Evolutionary conservation across 2,113 vertebrate genomes (phyloP), one percentile per base, ranked within the genome.

Genomic region (Actenoides hombroni): DNA sequence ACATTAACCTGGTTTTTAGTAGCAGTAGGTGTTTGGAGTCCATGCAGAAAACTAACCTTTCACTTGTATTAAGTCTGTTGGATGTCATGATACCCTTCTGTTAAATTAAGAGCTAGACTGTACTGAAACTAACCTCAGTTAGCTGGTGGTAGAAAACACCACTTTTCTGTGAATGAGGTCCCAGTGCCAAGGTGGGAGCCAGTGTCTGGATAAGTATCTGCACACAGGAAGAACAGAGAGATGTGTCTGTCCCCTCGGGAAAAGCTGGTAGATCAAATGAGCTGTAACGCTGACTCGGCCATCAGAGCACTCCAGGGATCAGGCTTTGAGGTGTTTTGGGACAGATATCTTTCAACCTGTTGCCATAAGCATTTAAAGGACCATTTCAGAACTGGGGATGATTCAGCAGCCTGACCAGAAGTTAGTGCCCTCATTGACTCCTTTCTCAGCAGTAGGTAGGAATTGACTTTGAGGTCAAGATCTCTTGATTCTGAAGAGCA

Each of bases 171-270:
- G 60, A 56, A 35, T 19, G 8, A 18, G 24, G 12, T 44, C 48
- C 26, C 40, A 24, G 1, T 16, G 65, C 10, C 0, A 0, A 65
- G 17, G n/a, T 49, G 53, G 68, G 29, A 54, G 16, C 16, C 15
- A 8, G 9, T 9, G 33, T 44, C 20, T 79, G 35, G 35, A 19
- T 49, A 23, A 37, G 26, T 60, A 35, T 14, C 49, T 19, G 48
- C 1, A 4, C 11, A 4, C 0, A 0, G 28, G 33, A 48, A 13
- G n/a, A 17, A 7, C 13, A 6, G n/a, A 59, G 24, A 56, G 33
- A 21, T n/a, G 17, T 51, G 10, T 23, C n/a, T 83, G 42, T n/a
- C 10, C 11, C 6, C 7, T n/a, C 31, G 9, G 35, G 37, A 24
- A 29, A 51, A 67, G 24, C 2, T 31, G 31, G 8, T 80, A 37